These are phyloP conservation scores for Cirrhinus mrigala DNA, from an alignment of 2,797 vertebrate species.

Conservation along the genomic window DNA sequence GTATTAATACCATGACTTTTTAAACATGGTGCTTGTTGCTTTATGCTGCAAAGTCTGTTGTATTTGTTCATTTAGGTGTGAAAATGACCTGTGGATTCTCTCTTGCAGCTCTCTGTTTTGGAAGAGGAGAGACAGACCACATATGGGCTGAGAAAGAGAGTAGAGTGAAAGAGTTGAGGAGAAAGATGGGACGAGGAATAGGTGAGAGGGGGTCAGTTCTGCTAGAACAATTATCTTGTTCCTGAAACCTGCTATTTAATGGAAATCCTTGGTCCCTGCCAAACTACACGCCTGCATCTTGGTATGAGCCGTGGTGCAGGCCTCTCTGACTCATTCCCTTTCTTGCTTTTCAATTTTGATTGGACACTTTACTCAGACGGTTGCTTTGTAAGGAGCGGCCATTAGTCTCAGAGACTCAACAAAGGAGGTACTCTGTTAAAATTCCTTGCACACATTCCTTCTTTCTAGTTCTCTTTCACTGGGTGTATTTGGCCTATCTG, in stretches of 20 bases:
- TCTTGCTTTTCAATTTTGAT: constrained; percentile 65
- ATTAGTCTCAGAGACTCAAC: constrained; percentile 78
- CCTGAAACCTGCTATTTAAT: constrained; percentile 75
- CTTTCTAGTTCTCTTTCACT: constrained; percentile 43
- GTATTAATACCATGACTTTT: background rate
- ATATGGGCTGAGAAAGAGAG: constrained; percentile 33
- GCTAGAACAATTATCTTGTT: constrained; percentile 82
- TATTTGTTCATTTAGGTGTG: constrained; percentile 28
- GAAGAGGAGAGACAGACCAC: constrained; percentile 31
- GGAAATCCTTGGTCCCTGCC: constrained; percentile 74
- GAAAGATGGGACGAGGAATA: constrained; percentile 54
- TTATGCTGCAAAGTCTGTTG: constrained; percentile 33
- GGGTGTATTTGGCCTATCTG: constrained; percentile 32
- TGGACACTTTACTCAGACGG: constrained; percentile 74
- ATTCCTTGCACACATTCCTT: constrained; percentile 58
- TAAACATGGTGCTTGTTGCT: background rate
- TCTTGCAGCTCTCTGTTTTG: constrained; percentile 25
- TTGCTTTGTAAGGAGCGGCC: constrained; percentile 57
- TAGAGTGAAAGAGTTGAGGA: constrained; percentile 33
- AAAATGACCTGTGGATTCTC: constrained; percentile 37
- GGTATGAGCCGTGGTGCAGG: constrained; percentile 70
- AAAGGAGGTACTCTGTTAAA: constrained; percentile 72
- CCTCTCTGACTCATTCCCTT: constrained; percentile 57
- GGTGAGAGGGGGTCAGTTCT: constrained; percentile 69
- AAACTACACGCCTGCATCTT: constrained; percentile 76